Evolutionary conservation across 2,113 vertebrate species (phyloP).

Genomic region (Australoheros scitulus): DNA sequence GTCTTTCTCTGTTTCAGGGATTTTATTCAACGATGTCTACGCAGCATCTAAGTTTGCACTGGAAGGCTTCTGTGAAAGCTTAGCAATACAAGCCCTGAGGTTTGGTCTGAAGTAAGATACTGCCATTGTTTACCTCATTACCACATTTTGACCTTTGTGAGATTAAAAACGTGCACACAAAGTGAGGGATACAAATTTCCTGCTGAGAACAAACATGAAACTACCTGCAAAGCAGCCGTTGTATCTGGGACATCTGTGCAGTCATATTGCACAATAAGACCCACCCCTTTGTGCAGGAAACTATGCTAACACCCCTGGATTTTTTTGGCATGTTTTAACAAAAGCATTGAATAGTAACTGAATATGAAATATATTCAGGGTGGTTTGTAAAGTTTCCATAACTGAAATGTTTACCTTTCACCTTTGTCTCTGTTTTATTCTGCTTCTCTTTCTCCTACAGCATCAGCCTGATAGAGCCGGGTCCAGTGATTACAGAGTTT

Average conservation of each 20-base stretch:
- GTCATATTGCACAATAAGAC: conserved; percentile 1
- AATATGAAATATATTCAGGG: not conserved
- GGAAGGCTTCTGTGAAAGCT: conserved; percentile 90
- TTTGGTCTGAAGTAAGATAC: conserved; percentile 87
- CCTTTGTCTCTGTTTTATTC: too few relatives aligned
- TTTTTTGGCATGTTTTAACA: conserved; percentile 21
- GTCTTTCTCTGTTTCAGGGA: conserved; percentile 72
- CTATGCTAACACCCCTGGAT: not conserved
- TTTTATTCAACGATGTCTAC: conserved; percentile 90
- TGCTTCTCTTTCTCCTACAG: conserved; percentile 50
- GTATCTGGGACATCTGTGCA: not conserved
- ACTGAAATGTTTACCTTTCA: not conserved
- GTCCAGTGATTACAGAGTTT: conserved; percentile 86
- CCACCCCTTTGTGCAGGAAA: not conserved
- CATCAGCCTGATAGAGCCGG: conserved; percentile 85
- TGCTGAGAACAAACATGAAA: not conserved
- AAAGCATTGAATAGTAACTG: not conserved
- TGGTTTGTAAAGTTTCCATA: not conserved
- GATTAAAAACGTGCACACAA: not conserved
- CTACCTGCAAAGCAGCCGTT: not conserved
- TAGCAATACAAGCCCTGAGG: conserved; percentile 86
- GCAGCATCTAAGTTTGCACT: conserved; percentile 89
- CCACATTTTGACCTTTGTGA: not conserved
- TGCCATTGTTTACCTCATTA: not conserved
- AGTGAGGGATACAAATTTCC: not conserved